Evolutionary conservation across 2,113 vertebrate genomes (phyloP), one percentile per base, ranked within the genome.

Genomic region (Chionomys nivalis): DNA sequence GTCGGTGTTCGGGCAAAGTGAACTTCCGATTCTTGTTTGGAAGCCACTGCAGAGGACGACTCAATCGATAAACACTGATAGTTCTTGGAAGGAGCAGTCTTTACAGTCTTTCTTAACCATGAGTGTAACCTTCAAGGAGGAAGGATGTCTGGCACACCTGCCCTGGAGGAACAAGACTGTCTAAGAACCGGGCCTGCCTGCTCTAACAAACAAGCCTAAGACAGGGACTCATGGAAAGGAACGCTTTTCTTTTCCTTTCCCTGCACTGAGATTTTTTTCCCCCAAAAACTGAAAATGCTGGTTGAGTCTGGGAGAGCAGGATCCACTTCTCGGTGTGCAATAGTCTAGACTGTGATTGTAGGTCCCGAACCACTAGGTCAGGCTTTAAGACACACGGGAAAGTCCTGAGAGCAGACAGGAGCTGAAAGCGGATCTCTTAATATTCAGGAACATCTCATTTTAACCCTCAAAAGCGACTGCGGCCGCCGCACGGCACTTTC

Each of bases 401-500:
- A 26, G 88, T 61, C 72, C 42, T 7, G 36, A 42, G 52, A 79
- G 63, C 28, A 33, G 79, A 76, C 47, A 82, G 4, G 14, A 87
- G 76, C 31, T 79, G 75, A 83, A 83, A 55, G 75, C 61, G 3
- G 61, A 91, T 28, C 42, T 47, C 66, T 47, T n/a, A 52, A 66
- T 55, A 28, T 16, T 66, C 55, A 73, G 77, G 47, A 87, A 55
- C 31, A 61, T 31, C 42, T 21, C 49, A 39, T 49, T 49, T 19
- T 73, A 83, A 83, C 75, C 91, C 88, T 95, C 94, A 44, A 58
- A 92, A 85, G 11, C 68, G 79, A 88, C 0, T 72, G 86, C 16
- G 31, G 82, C n/a, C 42, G 36, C 0, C 49, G 47, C 49, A 63
- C 52, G 31, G 17, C 66, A 42, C 33, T 39, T 55, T 47, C 7